Conservation (phyloP, 2,113 vertebrate genomes). For the Zonotrichia leucophrys region DNA sequence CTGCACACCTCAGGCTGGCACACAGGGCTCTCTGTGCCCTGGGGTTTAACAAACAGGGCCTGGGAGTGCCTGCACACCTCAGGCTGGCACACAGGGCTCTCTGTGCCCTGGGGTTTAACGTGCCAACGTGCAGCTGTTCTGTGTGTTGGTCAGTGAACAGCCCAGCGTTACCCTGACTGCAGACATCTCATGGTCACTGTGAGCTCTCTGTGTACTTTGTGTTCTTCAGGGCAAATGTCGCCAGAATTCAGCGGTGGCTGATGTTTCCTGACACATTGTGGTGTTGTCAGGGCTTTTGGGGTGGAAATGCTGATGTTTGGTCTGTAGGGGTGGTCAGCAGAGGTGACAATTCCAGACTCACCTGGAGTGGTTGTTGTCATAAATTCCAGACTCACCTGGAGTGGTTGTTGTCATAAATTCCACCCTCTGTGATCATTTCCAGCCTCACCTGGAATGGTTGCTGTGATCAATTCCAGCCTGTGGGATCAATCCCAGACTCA, state of each 20-base stretch:
- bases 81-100: too few species aligned
- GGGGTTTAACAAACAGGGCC: too few species aligned
- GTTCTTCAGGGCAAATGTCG: neutral
- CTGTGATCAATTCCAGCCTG: neutral
- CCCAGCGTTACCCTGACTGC: neutral
- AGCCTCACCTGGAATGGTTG: fast-evolving
- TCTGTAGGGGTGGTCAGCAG: neutral
- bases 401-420: fast-evolving
- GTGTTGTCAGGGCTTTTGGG: neutral
- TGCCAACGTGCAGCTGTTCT: too few species aligned
- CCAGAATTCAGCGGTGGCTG: neutral
- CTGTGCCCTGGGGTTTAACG: too few species aligned
- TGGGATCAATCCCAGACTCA: neutral
- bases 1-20: too few species aligned
- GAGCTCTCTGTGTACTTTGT: neutral
- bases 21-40: too few species aligned
- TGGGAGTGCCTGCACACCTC: too few species aligned
- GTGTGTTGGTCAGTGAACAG: too few species aligned
- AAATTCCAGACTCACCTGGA: neutral
- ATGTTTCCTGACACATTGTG: neutral
- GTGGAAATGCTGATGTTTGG: neutral
- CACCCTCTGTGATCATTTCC: neutral
- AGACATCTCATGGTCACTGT: fast-evolving
- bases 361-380: too few species aligned
- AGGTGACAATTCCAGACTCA: neutral